Base-by-base conservation (phyloP, 2,797 vertebrate genomes). In the Novumbra hubbsi region DNA sequence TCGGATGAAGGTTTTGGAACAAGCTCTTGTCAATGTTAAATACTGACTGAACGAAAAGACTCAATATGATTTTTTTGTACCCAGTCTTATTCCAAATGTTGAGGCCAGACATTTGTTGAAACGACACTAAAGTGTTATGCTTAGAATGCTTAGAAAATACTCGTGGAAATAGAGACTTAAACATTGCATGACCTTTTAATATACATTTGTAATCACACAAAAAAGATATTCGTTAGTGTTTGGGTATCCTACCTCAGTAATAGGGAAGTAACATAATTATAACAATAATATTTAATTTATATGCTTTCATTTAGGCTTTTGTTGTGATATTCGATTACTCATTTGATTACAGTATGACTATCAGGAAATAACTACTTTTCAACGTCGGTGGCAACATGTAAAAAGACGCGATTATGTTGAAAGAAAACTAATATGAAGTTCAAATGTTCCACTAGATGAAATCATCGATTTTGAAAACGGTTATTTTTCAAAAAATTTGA, bases 1-100 rank as follows among this genome's bases (percentile, higher is more conserved):
- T 78, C 72, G 60, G 71, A 60, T 60, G 76, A 62, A 72, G 75
- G 62, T 75, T 79, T 73, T 79, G 66, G 66, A 71, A 48, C 30
- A 57, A 71, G 52, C 69, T 71, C 28, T 34, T 50, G 45, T 24
- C 15, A 69, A 28, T 50, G 45, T 65, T 34, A 70, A 73, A 72
- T 34, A 75, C 76, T 71, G 79, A 68, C 28, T 49, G 30, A 48
- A 50, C 14, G 48, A 63, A 52, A 49, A 52, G 50, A 21, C 70
- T 48, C 16, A 68, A 67, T 52, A 28, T 68, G 57, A 63, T 45
- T 32, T 77, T 68, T 32, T n/a, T 34, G n/a, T 57, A 65, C n/a
- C 9, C 55, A 57, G 55, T 57, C n/a, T 34, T 30, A 19, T 32
- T 65, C 63, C 63, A 65, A 60, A 60, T 60, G 55, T 12, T 60